A percentile compares a stretch with the other conserved stretches of the same genome.
Evolutionary conservation across 2,888 invertebrate species (phyloP).

Genomic region (Onthophagus sagittarius): DNA sequence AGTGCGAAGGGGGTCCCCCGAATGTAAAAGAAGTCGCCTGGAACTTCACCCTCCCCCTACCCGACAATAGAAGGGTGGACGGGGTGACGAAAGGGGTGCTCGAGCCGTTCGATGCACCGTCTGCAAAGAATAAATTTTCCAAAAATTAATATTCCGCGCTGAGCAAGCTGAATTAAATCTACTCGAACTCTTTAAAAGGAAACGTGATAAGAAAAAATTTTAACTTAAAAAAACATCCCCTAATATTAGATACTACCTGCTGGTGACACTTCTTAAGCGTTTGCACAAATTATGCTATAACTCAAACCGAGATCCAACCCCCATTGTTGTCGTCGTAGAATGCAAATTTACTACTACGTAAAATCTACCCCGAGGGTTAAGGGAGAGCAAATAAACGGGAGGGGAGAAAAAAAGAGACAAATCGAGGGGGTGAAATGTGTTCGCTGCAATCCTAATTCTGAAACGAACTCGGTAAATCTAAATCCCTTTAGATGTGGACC

Average conservation of each 20-base stretch:
- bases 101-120: conserved; percentile 44
- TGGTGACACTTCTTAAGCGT: neutral
- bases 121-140: conserved; percentile 36
- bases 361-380: neutral
- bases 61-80: conserved; percentile 53
- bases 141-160: neutral
- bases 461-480: no score
- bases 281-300: neutral
- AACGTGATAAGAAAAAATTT: conserved; percentile 2
- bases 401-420: no score
- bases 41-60: conserved; percentile 53
- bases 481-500: no score
- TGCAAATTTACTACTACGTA: neutral
- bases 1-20: conserved; percentile 38
- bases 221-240: neutral
- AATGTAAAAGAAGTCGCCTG: conserved; percentile 35
- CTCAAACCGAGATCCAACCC: neutral
- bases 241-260: neutral
- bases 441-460: no score
- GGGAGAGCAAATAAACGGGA: no score
- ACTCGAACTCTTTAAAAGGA: neutral
- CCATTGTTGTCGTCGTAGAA: neutral
- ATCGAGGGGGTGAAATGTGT: no score
- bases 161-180: neutral
- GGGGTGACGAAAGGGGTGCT: conserved; percentile 55